Base-by-base conservation (phyloP, 2,797 vertebrate genomes). In the Paguma larvata region DNA sequence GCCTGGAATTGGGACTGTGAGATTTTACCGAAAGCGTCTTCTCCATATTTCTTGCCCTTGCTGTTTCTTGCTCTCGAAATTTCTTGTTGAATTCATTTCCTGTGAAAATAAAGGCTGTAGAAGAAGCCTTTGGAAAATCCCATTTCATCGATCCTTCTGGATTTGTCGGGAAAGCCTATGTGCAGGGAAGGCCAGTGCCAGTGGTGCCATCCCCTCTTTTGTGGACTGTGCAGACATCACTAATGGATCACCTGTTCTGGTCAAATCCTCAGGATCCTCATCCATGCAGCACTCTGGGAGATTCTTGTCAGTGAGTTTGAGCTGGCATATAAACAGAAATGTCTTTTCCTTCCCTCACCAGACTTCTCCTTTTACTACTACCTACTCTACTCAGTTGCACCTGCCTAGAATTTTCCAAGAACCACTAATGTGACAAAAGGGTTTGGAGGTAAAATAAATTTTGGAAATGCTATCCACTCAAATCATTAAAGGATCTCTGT, bases 21-120 rank as follows among this genome's bases (percentile, higher is more conserved):
- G 70, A 48, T 94, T 97, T 94, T 96, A 89, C 46, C 85, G 59
- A 94, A 25, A 30, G 4, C 80, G 89, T 72, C 79, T 87, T 89
- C 27, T 89, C 72, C 4, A 0, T 86, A 65, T 89, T 75, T 94
- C 88, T 91, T 89, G 48, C 51, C 32, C 14, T 70, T 89, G 46
- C 13, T 85, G 85, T 23, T 21, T 59, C 8, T 59, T 59, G 56
- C 56, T 23, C 56, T 59, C 23, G 68, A 70, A 70, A 59, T 89
- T 84, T 89, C 48, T 70, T 41, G 41, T 51, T 9, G 91, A 51
- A 63, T 91, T 86, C 10, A 62, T 63, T 82, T 56, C 46, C 68
- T 78, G 44, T 80, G 38, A 89, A 95, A 90, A 92, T 87, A 85
- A 93, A 93, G 90, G 11, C n/a, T 14, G 4, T 6, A 21, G 38